phyloP scores from a whole-genome alignment of 2,888 invertebrate species.

The Yponomeuta evonymella region DNA sequence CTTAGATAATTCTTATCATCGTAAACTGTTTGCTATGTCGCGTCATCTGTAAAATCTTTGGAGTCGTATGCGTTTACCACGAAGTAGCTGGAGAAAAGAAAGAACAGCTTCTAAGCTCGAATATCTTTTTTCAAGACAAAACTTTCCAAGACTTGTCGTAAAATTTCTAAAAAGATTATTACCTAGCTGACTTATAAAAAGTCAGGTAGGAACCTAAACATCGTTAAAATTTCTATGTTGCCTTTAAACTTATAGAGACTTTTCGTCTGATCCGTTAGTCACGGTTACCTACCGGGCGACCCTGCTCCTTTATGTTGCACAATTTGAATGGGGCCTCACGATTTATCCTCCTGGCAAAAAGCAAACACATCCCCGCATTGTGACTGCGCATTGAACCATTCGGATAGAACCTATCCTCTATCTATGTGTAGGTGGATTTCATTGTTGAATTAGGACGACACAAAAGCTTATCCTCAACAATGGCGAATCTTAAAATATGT shows the following conservation, averaged over 20 bases:
- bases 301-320: slow-evolving; percentile 61
- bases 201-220: slow-evolving; percentile 32
- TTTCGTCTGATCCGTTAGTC: slow-evolving; percentile 47
- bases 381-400: slow-evolving; percentile 64
- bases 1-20: slow-evolving; percentile 53
- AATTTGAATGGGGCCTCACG: slow-evolving; percentile 59
- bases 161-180: not conserved
- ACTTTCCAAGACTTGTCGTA: not conserved
- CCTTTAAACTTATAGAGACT: slow-evolving; percentile 27
- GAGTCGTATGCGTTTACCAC: not conserved
- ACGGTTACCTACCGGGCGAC: slow-evolving; percentile 61
- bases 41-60: slow-evolving; percentile 29
- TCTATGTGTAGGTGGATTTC: slow-evolving; percentile 43
- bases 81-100: too few relatives aligned
- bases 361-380: slow-evolving; percentile 60
- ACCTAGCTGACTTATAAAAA: slow-evolving; percentile 25
- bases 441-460: slow-evolving; percentile 59
- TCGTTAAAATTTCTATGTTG: slow-evolving; percentile 20
- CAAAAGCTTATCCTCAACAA: slow-evolving; percentile 59
- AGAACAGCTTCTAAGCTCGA: too few relatives aligned
- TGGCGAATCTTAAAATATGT: slow-evolving; percentile 59
- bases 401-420: slow-evolving; percentile 60
- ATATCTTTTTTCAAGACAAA: not conserved
- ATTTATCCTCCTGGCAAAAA: slow-evolving; percentile 58
- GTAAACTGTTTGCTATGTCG: slow-evolving; percentile 48